Conservation (phyloP, 1,140 invertebrate genomes). For the Eriocheir sinensis region DNA sequence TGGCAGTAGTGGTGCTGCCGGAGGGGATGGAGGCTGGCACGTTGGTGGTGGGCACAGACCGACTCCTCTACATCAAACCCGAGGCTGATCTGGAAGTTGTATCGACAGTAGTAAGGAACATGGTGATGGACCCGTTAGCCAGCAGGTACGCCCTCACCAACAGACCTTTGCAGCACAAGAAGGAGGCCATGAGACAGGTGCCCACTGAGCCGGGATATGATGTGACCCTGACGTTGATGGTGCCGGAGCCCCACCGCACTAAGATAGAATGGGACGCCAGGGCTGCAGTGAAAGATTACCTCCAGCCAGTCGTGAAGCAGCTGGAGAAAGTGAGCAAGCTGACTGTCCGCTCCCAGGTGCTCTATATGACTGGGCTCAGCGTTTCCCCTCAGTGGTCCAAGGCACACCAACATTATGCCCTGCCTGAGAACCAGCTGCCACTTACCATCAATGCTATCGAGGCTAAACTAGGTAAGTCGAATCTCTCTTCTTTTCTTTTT, state of each 20-base stretch:
- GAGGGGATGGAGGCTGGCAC: background rate
- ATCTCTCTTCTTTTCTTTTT: no score
- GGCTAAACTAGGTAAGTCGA: conserved; percentile 87
- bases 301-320: conserved; percentile 88
- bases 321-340: conserved; percentile 88
- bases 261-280: conserved; percentile 87
- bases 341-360: conserved; percentile 90
- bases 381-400: conserved; percentile 85
- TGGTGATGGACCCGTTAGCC: conserved; percentile 56
- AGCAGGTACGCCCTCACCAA: conserved; percentile 10
- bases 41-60: conserved; percentile 55
- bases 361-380: conserved; percentile 91
- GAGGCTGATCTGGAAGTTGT: conserved; percentile 34
- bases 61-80: conserved; percentile 45
- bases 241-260: conserved; percentile 88
- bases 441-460: conserved; percentile 91
- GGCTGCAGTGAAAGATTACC: conserved; percentile 86
- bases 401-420: conserved; percentile 84
- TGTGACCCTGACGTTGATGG: conserved; percentile 88
- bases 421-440: conserved; percentile 86
- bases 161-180: conserved; percentile 41
- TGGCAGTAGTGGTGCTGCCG: conserved; percentile 44
- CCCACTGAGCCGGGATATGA: conserved; percentile 85
- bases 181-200: conserved; percentile 68
- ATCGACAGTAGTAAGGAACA: conserved; percentile 27